Conservation (phyloP, 2,797 vertebrate genomes). For the Anniella stebbinsi region DNA sequence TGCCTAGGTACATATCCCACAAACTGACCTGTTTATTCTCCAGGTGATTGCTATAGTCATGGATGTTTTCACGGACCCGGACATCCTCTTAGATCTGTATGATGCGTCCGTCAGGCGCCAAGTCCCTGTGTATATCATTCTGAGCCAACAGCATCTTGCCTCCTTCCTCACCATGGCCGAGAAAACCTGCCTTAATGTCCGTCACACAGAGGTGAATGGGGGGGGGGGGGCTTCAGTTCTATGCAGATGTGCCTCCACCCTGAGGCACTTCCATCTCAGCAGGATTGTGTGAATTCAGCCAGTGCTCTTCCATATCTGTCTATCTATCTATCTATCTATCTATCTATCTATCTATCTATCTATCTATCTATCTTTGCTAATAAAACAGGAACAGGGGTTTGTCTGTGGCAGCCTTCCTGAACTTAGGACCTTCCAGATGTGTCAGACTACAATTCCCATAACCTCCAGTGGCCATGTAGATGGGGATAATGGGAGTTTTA, state of each 20-base stretch:
- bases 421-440: too few species aligned
- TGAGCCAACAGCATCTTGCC: constrained; percentile 76
- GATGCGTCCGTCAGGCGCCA: constrained; percentile 78
- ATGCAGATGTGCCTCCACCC: background rate
- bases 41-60: constrained; percentile 90
- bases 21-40: constrained; percentile 14
- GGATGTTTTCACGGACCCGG: constrained; percentile 86
- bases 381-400: background rate
- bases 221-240: background rate
- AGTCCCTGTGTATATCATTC: constrained; percentile 88
- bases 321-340: background rate
- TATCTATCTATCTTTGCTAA: background rate
- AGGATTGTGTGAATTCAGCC: background rate
- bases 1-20: background rate
- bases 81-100: constrained; percentile 85
- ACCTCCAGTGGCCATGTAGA: too few species aligned
- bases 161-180: constrained; percentile 72
- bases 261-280: background rate
- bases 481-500: too few species aligned
- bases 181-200: constrained; percentile 81
- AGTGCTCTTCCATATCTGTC: background rate
- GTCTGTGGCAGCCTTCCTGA: background rate
- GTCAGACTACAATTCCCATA: too few species aligned
- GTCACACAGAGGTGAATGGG: constrained; percentile 75
- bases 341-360: too few species aligned